Evolutionary conservation across 2,797 vertebrate species (phyloP).

Genomic region (Sebastes oblongus): DNA sequence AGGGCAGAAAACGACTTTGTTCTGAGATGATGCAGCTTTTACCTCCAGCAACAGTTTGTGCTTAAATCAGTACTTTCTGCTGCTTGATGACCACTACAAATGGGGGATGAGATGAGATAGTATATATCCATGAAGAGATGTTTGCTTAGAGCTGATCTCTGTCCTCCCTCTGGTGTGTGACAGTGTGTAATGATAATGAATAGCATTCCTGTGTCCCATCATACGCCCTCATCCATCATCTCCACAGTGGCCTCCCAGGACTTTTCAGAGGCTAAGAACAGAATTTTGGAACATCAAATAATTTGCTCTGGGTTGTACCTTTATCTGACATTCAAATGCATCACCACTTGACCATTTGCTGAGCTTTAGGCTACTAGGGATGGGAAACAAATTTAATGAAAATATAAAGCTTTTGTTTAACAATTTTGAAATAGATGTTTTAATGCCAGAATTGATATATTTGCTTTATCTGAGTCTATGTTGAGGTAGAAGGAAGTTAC

Average conservation of each 20-base stretch:
- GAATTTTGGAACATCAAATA: neutral
- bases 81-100: neutral
- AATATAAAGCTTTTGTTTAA: too few species aligned
- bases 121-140: neutral
- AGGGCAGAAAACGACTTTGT: slow-evolving; percentile 27
- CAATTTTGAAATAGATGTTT: too few species aligned
- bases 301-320: neutral
- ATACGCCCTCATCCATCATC: neutral
- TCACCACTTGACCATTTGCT: neutral
- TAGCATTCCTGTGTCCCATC: neutral
- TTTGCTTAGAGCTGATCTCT: neutral
- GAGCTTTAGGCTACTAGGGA: too few species aligned
- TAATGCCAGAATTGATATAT: too few species aligned
- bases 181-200: slow-evolving; percentile 11
- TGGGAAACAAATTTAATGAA: too few species aligned
- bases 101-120: neutral
- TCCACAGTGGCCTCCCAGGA: neutral
- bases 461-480: too few species aligned
- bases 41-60: slow-evolving; percentile 3
- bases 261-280: neutral
- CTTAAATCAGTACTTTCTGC: slow-evolving; percentile 7
- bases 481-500: too few species aligned
- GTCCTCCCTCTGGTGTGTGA: neutral
- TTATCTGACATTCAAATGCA: neutral
- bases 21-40: slow-evolving; percentile 10